These are phyloP conservation scores for Drosophila hamatofila DNA, from an alignment of 2,888 invertebrate genomes.

Conservation along the genomic window DNA sequence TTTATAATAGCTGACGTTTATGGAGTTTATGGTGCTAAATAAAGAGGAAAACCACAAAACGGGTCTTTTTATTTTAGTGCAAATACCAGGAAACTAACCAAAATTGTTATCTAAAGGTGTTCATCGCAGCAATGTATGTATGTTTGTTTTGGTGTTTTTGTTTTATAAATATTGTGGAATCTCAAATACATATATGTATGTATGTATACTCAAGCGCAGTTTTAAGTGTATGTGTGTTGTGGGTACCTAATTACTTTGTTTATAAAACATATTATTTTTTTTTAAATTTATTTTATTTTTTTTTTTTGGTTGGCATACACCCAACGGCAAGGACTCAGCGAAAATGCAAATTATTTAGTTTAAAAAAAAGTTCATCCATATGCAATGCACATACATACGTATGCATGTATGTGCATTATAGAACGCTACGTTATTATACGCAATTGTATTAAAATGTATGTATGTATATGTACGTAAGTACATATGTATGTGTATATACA, in stretches of 20 bases:
- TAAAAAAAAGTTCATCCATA: conserved; percentile 33
- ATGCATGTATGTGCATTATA: conserved; percentile 20
- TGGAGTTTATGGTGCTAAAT: conserved; percentile 69
- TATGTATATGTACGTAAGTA: conserved; percentile 15
- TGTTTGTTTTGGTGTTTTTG: conserved; percentile 65
- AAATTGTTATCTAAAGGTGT: conserved; percentile 42
- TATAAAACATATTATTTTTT: conserved; percentile 48
- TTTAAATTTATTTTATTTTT: conserved; percentile 1
- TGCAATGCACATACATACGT: conserved; percentile 9
- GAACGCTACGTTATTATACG: conserved; percentile 30
- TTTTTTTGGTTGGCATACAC: conserved; percentile 3
- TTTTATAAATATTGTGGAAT: conserved; percentile 52
- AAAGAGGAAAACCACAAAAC: conserved; percentile 36
- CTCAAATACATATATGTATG: conserved; percentile 10
- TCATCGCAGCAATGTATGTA: conserved; percentile 60
- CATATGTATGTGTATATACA: conserved; percentile 8
- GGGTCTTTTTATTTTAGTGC: conserved; percentile 34
- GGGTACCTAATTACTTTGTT: conserved; percentile 57
- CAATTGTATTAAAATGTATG: conserved; percentile 36
- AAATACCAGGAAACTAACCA: conserved; percentile 26
- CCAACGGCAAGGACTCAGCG: conserved; percentile 7
- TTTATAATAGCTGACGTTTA: conserved; percentile 72
- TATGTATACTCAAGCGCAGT: conserved; percentile 4
- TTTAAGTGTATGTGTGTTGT: conserved; percentile 24
- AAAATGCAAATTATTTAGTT: conserved; percentile 16